A percentile compares a stretch with the other conserved stretches of the same genome.
phyloP scores from a whole-genome alignment of 2,888 invertebrate genomes.

The Melipona beecheii region DNA sequence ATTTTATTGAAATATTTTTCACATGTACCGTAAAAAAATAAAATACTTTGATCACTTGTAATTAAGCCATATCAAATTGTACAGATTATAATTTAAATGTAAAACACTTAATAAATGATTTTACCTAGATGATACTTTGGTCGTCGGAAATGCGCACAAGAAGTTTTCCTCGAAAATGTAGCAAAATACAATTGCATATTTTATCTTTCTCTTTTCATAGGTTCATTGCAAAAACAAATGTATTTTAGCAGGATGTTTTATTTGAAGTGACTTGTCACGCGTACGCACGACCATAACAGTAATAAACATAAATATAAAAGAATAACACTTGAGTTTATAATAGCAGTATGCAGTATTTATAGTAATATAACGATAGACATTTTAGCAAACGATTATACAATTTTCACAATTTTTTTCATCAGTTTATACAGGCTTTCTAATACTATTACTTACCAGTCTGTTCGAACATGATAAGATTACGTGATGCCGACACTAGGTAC shows the following conservation, averaged over 20 bases:
- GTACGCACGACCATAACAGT: neutral
- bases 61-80: neutral
- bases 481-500: slow-evolving; percentile 17
- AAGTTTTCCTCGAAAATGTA: neutral
- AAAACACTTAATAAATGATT: neutral
- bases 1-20: neutral
- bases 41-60: neutral
- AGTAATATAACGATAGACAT: neutral
- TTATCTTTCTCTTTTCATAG: neutral
- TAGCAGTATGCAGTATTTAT: neutral
- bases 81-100: neutral
- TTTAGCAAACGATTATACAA: slow-evolving; percentile 15
- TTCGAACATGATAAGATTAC: slow-evolving; percentile 47
- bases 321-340: neutral
- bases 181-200: neutral
- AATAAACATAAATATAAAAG: neutral
- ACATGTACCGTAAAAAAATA: neutral
- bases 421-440: slow-evolving; percentile 40
- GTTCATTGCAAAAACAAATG: neutral
- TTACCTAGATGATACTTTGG: neutral
- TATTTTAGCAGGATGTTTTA: slow-evolving; percentile 10
- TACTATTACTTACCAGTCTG: slow-evolving; percentile 36
- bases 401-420: slow-evolving; percentile 16
- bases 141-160: neutral
- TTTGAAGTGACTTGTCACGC: neutral